Conservation (phyloP, 2,888 invertebrate species). For the Mystacides longicornis region DNA sequence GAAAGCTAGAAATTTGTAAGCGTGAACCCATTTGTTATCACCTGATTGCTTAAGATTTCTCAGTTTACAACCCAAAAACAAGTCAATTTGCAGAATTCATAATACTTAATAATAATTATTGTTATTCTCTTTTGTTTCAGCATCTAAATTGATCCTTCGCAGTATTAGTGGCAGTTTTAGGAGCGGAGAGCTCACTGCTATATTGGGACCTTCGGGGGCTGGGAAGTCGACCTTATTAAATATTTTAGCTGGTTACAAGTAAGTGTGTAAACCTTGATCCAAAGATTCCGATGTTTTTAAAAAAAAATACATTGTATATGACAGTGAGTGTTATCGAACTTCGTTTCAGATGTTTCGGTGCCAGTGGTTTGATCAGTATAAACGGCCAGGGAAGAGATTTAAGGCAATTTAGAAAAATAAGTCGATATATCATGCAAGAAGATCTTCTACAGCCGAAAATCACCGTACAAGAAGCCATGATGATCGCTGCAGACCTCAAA, state of each 20-base stretch:
- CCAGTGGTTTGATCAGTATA: constrained; percentile 67
- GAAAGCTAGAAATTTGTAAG: no score
- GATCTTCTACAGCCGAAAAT: constrained; percentile 80
- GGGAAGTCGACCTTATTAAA: constrained; percentile 89
- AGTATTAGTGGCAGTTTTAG: constrained; percentile 76
- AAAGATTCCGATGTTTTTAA: background rate
- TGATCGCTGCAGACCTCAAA: constrained; percentile 83
- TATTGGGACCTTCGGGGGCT: constrained; percentile 89
- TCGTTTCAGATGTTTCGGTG: constrained; percentile 52
- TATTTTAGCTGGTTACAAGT: constrained; percentile 88
- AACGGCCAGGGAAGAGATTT: constrained; percentile 73
- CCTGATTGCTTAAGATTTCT: no score
- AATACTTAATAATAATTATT: background rate
- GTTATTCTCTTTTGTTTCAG: constrained; percentile 39
- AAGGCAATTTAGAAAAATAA: constrained; percentile 75
- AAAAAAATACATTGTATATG: background rate
- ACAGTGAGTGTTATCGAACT: background rate
- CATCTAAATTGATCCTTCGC: constrained; percentile 69
- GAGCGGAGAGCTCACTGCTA: constrained; percentile 82
- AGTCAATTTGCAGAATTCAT: background rate
- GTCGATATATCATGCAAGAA: constrained; percentile 94
- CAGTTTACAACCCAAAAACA: no score
- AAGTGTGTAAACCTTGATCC: no score
- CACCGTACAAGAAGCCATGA: constrained; percentile 82
- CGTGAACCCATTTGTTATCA: no score